A percentile compares a stretch with the other conserved stretches of the same genome.
Evolutionary conservation across 2,888 invertebrate species (phyloP).

Genomic region (Congeria kusceri): DNA sequence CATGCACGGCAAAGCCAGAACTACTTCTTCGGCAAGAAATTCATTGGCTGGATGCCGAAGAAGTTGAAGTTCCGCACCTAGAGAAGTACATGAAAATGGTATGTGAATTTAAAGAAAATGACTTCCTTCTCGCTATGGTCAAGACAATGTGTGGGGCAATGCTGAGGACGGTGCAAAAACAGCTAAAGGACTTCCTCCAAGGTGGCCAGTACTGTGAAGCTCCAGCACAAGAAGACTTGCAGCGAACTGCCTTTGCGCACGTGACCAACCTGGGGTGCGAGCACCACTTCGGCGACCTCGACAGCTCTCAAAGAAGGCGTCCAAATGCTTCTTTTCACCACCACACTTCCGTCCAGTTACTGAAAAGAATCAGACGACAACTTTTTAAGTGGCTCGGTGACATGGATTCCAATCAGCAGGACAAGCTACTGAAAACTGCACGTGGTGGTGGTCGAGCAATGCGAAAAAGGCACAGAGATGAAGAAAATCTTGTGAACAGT

Average conservation of each 20-base stretch:
- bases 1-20: neutral
- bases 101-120: neutral
- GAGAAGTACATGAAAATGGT: neutral
- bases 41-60: neutral
- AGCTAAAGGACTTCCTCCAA: no score
- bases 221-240: neutral
- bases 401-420: neutral
- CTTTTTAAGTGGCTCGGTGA: neutral
- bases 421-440: neutral
- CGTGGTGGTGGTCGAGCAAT: constrained; percentile 15
- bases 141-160: neutral
- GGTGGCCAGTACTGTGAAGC: neutral
- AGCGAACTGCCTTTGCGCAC: neutral
- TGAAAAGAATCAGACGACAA: constrained; percentile 33
- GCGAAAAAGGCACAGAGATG: neutral
- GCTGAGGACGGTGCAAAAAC: no score
- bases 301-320: constrained; percentile 53
- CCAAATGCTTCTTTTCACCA: constrained; percentile 61
- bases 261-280: no score
- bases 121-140: neutral
- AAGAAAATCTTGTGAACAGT: neutral
- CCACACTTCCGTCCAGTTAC: constrained; percentile 57
- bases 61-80: neutral
- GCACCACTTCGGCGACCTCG: constrained; percentile 66
- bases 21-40: neutral